These are phyloP conservation scores for Mythimna loreyi DNA, from an alignment of 2,888 invertebrate genomes.

Conservation along the genomic window DNA sequence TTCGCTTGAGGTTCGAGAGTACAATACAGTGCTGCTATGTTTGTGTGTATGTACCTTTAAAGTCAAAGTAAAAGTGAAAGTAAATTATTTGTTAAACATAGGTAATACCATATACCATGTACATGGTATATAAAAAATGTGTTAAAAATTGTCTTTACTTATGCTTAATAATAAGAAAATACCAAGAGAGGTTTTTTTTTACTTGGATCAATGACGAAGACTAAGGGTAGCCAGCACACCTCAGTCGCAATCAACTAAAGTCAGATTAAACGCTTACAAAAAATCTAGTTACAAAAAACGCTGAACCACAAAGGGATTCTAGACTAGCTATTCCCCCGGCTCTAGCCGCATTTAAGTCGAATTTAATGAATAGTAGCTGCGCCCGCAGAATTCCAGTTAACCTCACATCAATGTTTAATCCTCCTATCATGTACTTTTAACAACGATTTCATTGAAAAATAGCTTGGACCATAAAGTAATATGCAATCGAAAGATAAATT, in stretches of 20 bases:
- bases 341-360: conserved; percentile 47
- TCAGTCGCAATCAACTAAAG: background rate
- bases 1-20: too few relatives aligned
- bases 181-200: background rate
- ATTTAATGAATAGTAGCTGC: conserved; percentile 56
- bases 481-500: conserved; percentile 34
- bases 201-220: background rate
- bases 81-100: too few relatives aligned
- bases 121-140: too few relatives aligned
- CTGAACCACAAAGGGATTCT: conserved; percentile 18
- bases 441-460: conserved; percentile 42
- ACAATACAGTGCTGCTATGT: too few relatives aligned
- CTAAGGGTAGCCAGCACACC: background rate
- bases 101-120: too few relatives aligned
- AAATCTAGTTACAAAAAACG: conserved; percentile 19
- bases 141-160: too few relatives aligned
- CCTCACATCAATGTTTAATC: conserved; percentile 46
- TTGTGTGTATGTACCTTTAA: too few relatives aligned
- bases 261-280: conserved; percentile 28
- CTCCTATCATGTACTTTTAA: conserved; percentile 26
- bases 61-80: too few relatives aligned
- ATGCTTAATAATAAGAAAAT: too few relatives aligned
- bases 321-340: conserved; percentile 21
- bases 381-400: conserved; percentile 31
- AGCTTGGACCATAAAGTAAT: conserved; percentile 15